phyloP scores from a whole-genome alignment of 2,113 vertebrate genomes.

The Hypomesus transpacificus region DNA sequence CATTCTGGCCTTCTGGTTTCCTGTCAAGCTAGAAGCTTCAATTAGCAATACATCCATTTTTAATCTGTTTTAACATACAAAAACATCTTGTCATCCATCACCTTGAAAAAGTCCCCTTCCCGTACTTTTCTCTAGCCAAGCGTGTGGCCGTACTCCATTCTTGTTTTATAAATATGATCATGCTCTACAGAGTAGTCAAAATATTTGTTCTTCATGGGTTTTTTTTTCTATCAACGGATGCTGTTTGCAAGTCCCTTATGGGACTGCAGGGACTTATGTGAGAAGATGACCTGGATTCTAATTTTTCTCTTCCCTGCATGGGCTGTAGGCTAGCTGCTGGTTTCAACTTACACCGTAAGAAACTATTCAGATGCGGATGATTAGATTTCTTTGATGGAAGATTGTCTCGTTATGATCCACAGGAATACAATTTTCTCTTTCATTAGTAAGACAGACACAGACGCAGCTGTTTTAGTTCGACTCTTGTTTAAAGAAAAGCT shows the following conservation, averaged over 20 bases:
- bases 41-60: constrained; percentile 65
- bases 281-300: constrained; percentile 72
- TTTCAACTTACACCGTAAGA: constrained; percentile 24
- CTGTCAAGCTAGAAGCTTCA: constrained; percentile 52
- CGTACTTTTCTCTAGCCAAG: constrained; percentile 29
- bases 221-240: constrained; percentile 34
- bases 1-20: constrained; percentile 32
- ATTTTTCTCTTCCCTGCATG: constrained; percentile 61
- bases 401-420: constrained; percentile 14
- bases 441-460: too few relatives aligned
- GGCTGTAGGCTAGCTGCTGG: constrained; percentile 42
- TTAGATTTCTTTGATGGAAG: constrained; percentile 16
- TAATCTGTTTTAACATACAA: constrained; percentile 44
- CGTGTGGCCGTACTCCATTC: constrained; percentile 8
- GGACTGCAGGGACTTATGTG: constrained; percentile 64
- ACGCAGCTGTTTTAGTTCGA: too few relatives aligned
- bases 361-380: constrained; percentile 12
- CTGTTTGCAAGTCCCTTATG: constrained; percentile 61
- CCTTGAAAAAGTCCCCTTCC: constrained; percentile 34
- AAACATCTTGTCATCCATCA: constrained; percentile 42
- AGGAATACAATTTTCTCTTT: too few relatives aligned
- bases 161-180: constrained; percentile 1
- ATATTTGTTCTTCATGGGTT: neutral
- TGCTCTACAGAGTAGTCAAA: too few relatives aligned
- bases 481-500: too few relatives aligned